Evolutionary conservation across 2,888 invertebrate species (phyloP), one percentile per base, ranked within the genome.

Genomic region (Rhagium mordax): DNA sequence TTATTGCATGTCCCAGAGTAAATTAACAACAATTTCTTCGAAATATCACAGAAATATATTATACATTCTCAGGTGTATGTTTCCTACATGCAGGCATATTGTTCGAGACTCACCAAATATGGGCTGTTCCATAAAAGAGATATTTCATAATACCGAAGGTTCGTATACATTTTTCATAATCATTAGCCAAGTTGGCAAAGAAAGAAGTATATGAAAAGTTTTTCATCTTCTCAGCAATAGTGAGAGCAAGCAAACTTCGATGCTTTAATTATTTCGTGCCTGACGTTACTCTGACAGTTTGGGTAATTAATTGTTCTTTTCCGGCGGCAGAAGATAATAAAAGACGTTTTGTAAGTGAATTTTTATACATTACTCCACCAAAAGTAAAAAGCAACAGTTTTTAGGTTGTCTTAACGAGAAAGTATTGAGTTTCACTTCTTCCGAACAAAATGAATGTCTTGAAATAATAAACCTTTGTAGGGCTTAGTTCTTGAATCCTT

Each of bases 231-330:
- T 3, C 33, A 4, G 59, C 2, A 51, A 51, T 51, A 51, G 51
- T 51, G 51, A 18, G 8, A 20, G 20, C 51, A 13, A 18, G 16
- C 10, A 60, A 60, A 60, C 33, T 60, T 60, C 33, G 29, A 60
- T 60, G 59, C 59, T 60, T 60, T 60, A 60, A 60, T 60, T 60
- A 60, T 60, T 60, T 60, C 18, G 41, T 33, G 59, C 29, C 33
- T 29, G 59, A 60, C 59, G 59, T 60, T 29, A 18, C 33, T 41
- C 33, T 33, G 59, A 33, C 59, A 60, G 59, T 41, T 60, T 60
- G 10, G 10, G 59, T 60, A 60, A 60, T 60, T 60, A 60, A 60
- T 60, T 33, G 59, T 60, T 60, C 59, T 13, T 60, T 60, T 60
- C 29, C 16, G 59, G 33, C 18, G 57, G 27, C 8, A 24, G 57